Conservation (phyloP, 1,140 invertebrate genomes). For the Eupristina koningsbergeri region DNA sequence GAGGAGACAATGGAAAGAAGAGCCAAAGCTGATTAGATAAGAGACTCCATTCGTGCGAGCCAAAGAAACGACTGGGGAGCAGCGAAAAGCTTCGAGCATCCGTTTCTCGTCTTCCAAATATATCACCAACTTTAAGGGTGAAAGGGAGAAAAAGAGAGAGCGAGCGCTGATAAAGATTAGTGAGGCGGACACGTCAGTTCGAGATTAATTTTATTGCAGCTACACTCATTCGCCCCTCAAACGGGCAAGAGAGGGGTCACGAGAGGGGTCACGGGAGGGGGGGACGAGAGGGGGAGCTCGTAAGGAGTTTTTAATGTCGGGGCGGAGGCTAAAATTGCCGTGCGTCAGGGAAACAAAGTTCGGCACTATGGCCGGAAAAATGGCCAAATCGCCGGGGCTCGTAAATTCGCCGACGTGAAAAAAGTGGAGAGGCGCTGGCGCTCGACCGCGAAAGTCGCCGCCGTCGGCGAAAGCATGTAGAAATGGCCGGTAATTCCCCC, state of each 20-base stretch:
- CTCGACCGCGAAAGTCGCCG: not conserved
- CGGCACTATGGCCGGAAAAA: slow-evolving; percentile 32
- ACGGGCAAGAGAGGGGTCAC: not conserved
- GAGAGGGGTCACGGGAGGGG: no score
- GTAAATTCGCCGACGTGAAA: slow-evolving; percentile 27
- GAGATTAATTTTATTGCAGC: slow-evolving; percentile 40
- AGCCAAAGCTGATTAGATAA: not conserved
- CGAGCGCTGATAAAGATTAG: slow-evolving; percentile 28
- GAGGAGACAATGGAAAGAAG: not conserved
- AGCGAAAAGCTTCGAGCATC: not conserved
- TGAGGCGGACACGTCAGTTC: slow-evolving; percentile 9
- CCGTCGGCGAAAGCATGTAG: not conserved
- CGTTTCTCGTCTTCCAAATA: not conserved
- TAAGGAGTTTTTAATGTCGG: slow-evolving; percentile 30
- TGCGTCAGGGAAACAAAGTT: slow-evolving; percentile 37
- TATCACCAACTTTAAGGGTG: not conserved
- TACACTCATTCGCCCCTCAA: not conserved
- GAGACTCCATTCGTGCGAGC: not conserved
- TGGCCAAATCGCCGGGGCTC: not conserved
- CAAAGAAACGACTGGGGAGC: not conserved
- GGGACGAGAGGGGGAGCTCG: no score
- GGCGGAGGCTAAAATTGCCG: not conserved
- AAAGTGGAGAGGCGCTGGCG: not conserved
- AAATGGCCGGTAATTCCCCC: no score
- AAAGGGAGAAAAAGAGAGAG: slow-evolving; percentile 8